Conservation (phyloP, 2,888 invertebrate species). For the Eugnorisma glareosa region DNA sequence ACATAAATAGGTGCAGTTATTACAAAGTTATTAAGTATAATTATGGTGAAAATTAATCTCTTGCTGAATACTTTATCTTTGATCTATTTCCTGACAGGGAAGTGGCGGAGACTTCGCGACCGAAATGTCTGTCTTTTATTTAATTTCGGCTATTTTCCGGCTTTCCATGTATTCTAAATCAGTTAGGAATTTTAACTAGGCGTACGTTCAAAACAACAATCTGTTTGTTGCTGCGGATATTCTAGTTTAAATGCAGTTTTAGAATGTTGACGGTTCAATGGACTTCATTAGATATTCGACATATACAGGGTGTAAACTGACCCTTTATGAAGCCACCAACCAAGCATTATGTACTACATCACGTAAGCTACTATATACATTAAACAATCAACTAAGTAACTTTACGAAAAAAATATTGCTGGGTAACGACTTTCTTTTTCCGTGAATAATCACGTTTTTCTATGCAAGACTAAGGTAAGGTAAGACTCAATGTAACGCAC, state of each 20-base stretch:
- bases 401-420: too few species aligned
- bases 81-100: slow-evolving; percentile 84
- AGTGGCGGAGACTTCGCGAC: slow-evolving; percentile 69
- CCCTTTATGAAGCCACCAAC: too few species aligned
- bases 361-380: too few species aligned
- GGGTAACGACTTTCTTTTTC: too few species aligned
- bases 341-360: too few species aligned
- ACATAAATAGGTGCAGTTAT: slow-evolving; percentile 65
- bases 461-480: too few species aligned
- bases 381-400: too few species aligned
- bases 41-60: slow-evolving; percentile 82
- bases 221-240: slow-evolving; percentile 37
- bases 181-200: slow-evolving; percentile 69
- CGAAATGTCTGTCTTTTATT: slow-evolving; percentile 60
- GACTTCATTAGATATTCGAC: slow-evolving; percentile 22
- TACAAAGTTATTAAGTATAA: slow-evolving; percentile 77
- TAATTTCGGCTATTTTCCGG: slow-evolving; percentile 66
- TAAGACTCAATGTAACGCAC: too few species aligned
- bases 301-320: neutral
- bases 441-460: too few species aligned
- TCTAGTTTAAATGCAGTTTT: slow-evolving; percentile 33
- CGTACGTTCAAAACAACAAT: slow-evolving; percentile 41
- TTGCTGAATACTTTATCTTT: slow-evolving; percentile 73
- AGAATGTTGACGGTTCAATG: slow-evolving; percentile 29
- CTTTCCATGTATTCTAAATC: slow-evolving; percentile 67